These are phyloP conservation scores for Aix galericulata DNA, from an alignment of 2,113 vertebrate genomes.

Conservation along the genomic window DNA sequence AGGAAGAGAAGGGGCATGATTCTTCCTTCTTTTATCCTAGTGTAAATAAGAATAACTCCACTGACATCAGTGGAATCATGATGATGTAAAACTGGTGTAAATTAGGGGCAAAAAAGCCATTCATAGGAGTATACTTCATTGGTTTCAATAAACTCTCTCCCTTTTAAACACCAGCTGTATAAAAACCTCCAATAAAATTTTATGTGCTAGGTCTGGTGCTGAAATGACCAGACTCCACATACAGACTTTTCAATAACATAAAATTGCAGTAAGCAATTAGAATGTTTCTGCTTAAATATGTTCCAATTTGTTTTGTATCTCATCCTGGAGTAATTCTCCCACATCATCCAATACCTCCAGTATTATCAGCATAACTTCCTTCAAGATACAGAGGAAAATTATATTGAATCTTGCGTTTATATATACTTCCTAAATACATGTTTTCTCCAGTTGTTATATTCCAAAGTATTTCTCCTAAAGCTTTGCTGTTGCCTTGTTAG, in stretches of 20 bases:
- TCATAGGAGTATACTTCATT: constrained; percentile 22
- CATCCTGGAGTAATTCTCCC: background rate
- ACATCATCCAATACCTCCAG: background rate
- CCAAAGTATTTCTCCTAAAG: background rate
- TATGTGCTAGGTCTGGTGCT: constrained; percentile 45
- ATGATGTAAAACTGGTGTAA: background rate
- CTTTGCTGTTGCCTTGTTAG: background rate
- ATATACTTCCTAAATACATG: background rate
- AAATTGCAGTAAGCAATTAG: constrained; percentile 53
- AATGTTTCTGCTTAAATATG: constrained; percentile 45
- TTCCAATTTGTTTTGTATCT: constrained; percentile 37
- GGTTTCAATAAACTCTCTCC: constrained; percentile 59
- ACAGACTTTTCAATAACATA: constrained; percentile 24
- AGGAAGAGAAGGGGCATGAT: background rate
- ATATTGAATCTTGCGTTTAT: background rate
- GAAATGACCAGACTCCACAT: constrained; percentile 53
- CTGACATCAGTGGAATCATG: background rate
- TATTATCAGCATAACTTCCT: background rate
- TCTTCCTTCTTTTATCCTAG: background rate
- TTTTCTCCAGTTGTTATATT: background rate
- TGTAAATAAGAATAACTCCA: background rate
- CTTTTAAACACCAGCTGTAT: constrained; percentile 47
- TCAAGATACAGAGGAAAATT: background rate
- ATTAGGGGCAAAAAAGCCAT: background rate
- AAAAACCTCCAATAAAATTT: constrained; percentile 65